Conservation (phyloP, 1,140 invertebrate genomes). For the Nephotettix cincticeps region DNA sequence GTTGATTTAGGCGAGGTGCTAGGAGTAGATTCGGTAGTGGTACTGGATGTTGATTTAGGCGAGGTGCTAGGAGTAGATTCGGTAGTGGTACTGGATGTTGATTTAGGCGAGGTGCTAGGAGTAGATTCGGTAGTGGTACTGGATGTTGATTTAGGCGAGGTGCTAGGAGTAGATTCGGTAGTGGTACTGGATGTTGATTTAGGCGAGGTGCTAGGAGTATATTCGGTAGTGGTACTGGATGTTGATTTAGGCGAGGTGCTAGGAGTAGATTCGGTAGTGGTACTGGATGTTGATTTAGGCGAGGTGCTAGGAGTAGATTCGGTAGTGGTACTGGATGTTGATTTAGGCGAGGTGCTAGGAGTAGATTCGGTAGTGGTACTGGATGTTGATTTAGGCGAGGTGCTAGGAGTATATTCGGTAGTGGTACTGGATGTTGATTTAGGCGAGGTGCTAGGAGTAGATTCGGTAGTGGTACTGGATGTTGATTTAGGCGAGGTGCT, state of each 20-base stretch:
- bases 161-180: neutral
- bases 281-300: neutral
- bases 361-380: neutral
- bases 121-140: neutral
- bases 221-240: neutral
- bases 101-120: neutral
- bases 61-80: neutral
- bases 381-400: neutral
- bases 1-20: neutral
- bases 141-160: no score
- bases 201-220: neutral
- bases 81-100: neutral
- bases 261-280: neutral
- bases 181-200: neutral
- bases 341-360: neutral
- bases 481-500: neutral
- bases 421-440: slow-evolving; percentile 7
- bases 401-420: neutral
- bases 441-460: neutral
- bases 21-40: neutral
- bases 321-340: neutral
- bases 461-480: neutral
- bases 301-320: neutral
- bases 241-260: neutral
- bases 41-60: neutral